These are phyloP conservation scores for Calidris pygmaea DNA, from an alignment of 2,113 vertebrate genomes.

Conservation along the genomic window DNA sequence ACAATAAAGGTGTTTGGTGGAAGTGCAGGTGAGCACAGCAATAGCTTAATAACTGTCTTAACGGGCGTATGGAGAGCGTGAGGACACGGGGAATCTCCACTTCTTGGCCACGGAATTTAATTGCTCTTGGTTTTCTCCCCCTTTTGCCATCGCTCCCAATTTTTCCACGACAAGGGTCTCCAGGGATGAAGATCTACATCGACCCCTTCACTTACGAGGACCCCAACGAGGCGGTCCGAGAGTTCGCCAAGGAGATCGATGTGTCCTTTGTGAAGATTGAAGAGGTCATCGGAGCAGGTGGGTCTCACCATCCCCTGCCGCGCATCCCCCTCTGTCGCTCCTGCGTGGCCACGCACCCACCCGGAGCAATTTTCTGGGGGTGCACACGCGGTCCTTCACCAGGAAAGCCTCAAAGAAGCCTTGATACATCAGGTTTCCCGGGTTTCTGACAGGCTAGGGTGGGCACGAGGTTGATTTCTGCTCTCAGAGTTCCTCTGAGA, in stretches of 20 bases:
- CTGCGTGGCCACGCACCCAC: neutral
- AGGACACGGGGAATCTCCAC: neutral
- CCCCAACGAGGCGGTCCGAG: constrained; percentile 95
- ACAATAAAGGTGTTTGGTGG: neutral
- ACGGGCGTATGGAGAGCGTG: accelerated
- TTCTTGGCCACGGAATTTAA: neutral
- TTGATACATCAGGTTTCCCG: neutral
- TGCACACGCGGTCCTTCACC: accelerated
- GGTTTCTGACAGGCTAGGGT: neutral
- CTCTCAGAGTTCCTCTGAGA: neutral
- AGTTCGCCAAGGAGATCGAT: constrained; percentile 98
- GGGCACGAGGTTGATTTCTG: neutral
- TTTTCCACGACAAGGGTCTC: constrained; percentile 83
- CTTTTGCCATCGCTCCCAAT: constrained; percentile 4
- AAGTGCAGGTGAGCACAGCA: neutral
- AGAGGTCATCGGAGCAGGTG: constrained; percentile 99
- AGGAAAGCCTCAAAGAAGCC: neutral
- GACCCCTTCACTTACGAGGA: constrained; percentile 99
- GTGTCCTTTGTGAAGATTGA: constrained; percentile 99
- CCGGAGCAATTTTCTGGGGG: neutral
- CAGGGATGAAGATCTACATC: constrained; percentile 99
- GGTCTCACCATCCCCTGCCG: neutral
- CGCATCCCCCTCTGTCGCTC: neutral
- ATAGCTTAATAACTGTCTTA: neutral
- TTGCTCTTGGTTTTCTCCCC: neutral